Conservation (phyloP, 2,113 vertebrate genomes). For the Uria lomvia region DNA sequence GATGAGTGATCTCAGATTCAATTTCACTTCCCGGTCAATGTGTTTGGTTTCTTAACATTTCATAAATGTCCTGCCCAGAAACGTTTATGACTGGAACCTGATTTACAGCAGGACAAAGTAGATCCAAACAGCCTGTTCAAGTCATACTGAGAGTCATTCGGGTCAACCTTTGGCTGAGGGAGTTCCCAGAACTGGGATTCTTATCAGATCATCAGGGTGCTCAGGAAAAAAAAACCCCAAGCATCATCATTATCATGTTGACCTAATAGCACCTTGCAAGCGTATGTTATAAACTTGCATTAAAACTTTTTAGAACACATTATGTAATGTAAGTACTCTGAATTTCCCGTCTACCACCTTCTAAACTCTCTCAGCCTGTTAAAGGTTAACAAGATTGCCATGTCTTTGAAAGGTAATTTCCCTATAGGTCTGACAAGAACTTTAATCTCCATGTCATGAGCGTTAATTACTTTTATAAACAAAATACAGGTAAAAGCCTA, state of each 20-base stretch:
- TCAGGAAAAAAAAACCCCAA: not conserved
- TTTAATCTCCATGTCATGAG: not conserved
- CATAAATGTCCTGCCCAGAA: conserved; percentile 6
- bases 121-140: not conserved
- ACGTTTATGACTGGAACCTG: not conserved
- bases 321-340: not conserved
- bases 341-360: not conserved
- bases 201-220: not conserved
- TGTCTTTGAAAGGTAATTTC: not conserved
- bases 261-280: not conserved
- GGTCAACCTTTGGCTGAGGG: not conserved
- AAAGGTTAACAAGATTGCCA: not conserved
- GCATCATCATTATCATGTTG: not conserved
- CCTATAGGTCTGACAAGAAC: conserved; percentile 8
- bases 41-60: conserved; percentile 39
- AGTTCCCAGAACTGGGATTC: conserved; percentile 4
- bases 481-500: conserved; percentile 22
- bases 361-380: not conserved
- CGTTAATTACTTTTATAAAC: conserved; percentile 36
- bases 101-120: not conserved
- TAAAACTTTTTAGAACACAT: not conserved
- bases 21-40: conserved; percentile 19
- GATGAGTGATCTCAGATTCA: not conserved
- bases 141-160: not conserved
- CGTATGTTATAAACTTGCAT: not conserved